Evolutionary conservation across 2,888 invertebrate genomes (phyloP).

Genomic region (Agonopterix alstromeriana): DNA sequence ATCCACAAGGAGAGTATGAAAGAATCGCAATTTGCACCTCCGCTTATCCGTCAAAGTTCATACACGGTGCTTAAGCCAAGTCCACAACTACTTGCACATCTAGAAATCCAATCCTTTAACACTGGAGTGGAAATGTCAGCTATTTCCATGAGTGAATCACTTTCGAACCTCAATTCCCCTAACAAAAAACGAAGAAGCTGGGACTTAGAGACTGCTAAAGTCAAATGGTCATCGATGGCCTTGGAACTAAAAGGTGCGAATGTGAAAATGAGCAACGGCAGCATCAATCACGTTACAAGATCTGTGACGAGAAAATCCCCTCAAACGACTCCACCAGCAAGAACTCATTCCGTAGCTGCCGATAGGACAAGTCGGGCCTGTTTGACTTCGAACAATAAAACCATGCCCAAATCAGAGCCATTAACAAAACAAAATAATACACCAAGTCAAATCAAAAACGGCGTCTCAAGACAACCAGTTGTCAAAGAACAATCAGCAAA

Average conservation of each 20-base stretch:
- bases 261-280: slow-evolving; percentile 3
- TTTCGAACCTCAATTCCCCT: slow-evolving; percentile 43
- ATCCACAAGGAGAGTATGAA: slow-evolving; percentile 49
- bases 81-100: slow-evolving; percentile 81
- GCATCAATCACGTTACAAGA: slow-evolving; percentile 9
- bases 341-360: slow-evolving; percentile 26
- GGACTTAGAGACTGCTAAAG: slow-evolving; percentile 66
- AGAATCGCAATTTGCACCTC: slow-evolving; percentile 31
- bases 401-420: slow-evolving; percentile 33
- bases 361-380: slow-evolving; percentile 27
- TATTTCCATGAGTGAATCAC: slow-evolving; percentile 72
- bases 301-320: slow-evolving; percentile 18
- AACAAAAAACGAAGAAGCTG: slow-evolving; percentile 62
- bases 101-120: slow-evolving; percentile 68
- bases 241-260: slow-evolving; percentile 45
- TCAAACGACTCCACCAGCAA: slow-evolving; percentile 18
- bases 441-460: slow-evolving; percentile 29
- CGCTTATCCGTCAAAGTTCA: slow-evolving; percentile 83
- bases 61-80: slow-evolving; percentile 88
- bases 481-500: slow-evolving; percentile 18
- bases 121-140: slow-evolving; percentile 63
- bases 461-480: slow-evolving; percentile 18
- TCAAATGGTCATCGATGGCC: slow-evolving; percentile 71
- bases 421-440: slow-evolving; percentile 21
- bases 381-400: slow-evolving; percentile 20